Base-by-base conservation (phyloP, 1,140 invertebrate species). In the Megalopta genalis region DNA sequence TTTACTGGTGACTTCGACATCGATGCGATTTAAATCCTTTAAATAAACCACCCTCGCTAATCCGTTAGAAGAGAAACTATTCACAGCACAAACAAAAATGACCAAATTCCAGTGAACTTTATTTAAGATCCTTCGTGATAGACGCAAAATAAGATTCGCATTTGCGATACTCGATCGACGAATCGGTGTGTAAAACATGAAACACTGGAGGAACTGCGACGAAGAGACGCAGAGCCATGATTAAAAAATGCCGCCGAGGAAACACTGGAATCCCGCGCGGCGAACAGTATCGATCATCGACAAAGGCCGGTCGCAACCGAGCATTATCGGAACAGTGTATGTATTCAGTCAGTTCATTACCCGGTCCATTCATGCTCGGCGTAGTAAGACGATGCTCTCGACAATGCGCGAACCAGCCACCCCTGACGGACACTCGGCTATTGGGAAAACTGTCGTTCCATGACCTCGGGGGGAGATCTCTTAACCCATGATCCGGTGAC, bases 281-380 rank as follows among this genome's bases (percentile, higher is more conserved):
- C 32, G 8, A 39, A 39, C 21, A 64, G 21, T 39, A 64, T 64
- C 32, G 27, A 21, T 64, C 60, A 37, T 10, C 62, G 27, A 39
- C 5, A 6, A 18, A 18, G 62, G 16, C 18, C 21, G 54, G 21
- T n/a, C 21, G n/a, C 54, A 49, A 37, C 42, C 18, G 32, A 72
- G 52, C 71, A 77, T 77, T 7, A 46, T 59, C 18, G 42, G 14
- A 71, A 63, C 46, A 52, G 42, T 25, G 18, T 16, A 25, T 70
- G 39, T 10, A 25, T 70, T 52, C 67, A 16, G 32, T 23, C 18
- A 59, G 59, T 77, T 77, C 67, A 54, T 77, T 77, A 70, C 27
- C 14, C 66, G 59, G 59, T 8, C 75, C 68, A 85, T 83, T 88
- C 82, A 85, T 83, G 68, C 72, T 7, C 63, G 57, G 25, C 27